phyloP scores from a whole-genome alignment of 2,113 vertebrate species.

The Chaetorhynchus papuensis region DNA sequence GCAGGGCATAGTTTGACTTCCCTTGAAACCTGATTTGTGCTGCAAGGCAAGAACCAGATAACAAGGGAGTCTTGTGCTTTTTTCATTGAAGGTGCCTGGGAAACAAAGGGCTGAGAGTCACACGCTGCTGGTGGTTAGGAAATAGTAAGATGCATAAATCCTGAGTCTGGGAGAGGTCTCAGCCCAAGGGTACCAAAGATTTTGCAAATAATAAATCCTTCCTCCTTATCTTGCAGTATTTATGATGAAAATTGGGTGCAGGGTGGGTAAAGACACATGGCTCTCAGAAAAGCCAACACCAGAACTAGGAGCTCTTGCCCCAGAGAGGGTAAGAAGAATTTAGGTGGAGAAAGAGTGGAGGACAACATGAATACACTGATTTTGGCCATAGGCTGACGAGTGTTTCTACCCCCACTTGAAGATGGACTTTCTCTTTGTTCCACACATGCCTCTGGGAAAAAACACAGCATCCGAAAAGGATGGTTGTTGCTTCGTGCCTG shows the following conservation, averaged over 20 bases:
- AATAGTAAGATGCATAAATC: not conserved
- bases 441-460: not conserved
- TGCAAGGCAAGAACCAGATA: not conserved
- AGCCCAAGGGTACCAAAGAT: not conserved
- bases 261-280: not conserved
- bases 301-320: not conserved
- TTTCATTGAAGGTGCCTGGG: not conserved
- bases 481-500: not conserved
- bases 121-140: not conserved
- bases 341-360: not conserved
- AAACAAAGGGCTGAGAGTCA: not conserved
- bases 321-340: not conserved
- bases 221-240: not conserved
- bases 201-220: not conserved
- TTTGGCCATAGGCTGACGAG: not conserved
- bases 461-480: not conserved
- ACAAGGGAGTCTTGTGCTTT: not conserved
- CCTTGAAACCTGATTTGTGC: not conserved
- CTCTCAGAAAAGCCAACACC: not conserved
- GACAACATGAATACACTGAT: rapidly evolving
- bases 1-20: not conserved
- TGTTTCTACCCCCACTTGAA: not conserved
- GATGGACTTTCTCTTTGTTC: not conserved
- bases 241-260: not conserved
- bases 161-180: not conserved